phyloP scores from a whole-genome alignment of 2,797 vertebrate species.

The Lithobates sylvaticus region DNA sequence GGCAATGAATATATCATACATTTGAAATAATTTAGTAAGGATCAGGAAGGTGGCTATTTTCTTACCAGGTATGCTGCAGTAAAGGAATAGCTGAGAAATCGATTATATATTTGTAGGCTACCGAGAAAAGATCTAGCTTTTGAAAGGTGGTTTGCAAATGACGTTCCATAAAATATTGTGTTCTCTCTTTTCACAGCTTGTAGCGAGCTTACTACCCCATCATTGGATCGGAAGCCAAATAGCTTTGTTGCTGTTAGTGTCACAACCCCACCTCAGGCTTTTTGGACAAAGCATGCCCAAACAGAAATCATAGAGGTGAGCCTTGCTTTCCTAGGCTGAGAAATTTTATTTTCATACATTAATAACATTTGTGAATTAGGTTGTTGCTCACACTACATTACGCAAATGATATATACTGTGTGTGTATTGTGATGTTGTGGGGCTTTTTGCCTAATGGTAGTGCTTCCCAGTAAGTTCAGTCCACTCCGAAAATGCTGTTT shows the following conservation, averaged over 20 bases:
- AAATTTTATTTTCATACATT: background rate
- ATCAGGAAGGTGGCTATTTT: background rate
- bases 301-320: constrained; percentile 98
- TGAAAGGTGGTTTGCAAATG: background rate
- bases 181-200: constrained; percentile 77
- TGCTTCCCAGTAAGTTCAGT: no score
- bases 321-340: background rate
- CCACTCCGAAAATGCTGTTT: no score
- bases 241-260: constrained; percentile 96
- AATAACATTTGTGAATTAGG: no score
- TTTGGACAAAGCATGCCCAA: constrained; percentile 98
- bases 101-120: background rate
- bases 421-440: no score
- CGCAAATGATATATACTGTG: no score
- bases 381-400: no score
- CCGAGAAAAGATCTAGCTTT: background rate
- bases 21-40: background rate
- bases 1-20: no score
- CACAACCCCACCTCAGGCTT: constrained; percentile 96
- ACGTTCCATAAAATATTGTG: constrained; percentile 4
- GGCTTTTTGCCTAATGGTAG: no score
- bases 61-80: background rate
- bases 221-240: constrained; percentile 95
- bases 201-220: constrained; percentile 89
- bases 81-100: background rate